A percentile compares a stretch with the other conserved stretches of the same genome.
phyloP scores from a whole-genome alignment of 35 echinoderm and acorn worm species.

The Ptychodera flava region DNA sequence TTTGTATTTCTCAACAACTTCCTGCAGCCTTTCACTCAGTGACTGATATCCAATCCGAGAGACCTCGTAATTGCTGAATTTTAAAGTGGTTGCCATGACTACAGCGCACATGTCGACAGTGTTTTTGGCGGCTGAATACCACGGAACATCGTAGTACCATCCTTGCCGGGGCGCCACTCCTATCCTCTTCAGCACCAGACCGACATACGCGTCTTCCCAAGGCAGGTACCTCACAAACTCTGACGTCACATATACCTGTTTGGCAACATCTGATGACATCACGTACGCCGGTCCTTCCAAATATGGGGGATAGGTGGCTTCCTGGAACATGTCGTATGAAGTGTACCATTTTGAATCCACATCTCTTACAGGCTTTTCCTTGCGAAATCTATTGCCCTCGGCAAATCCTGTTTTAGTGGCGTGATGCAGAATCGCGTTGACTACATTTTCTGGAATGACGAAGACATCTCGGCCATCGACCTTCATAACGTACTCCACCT shows the following conservation, averaged over 20 bases:
- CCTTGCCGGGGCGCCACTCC: neutral
- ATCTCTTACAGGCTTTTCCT: constrained; percentile 7
- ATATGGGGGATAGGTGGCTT: constrained; percentile 38
- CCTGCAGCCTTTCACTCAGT: neutral
- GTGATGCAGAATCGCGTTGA: neutral
- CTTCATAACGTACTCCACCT: constrained; percentile 77
- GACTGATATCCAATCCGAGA: neutral
- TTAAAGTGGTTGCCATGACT: neutral
- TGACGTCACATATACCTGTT: constrained; percentile 20
- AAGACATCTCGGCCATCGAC: constrained; percentile 32
- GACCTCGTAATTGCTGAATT: neutral
- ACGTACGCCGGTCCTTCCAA: constrained; percentile 34
- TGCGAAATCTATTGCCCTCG: neutral
- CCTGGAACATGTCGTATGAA: constrained; percentile 30
- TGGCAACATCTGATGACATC: constrained; percentile 30
- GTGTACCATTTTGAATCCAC: constrained; percentile 48
- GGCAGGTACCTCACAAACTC: constrained; percentile 22
- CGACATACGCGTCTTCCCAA: constrained; percentile 51
- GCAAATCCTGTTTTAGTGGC: neutral
- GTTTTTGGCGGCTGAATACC: neutral
- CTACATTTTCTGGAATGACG: neutral
- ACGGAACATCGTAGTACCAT: neutral
- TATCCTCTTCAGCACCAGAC: constrained; percentile 30
- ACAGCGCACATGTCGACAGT: neutral
- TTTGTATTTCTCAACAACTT: neutral